Conservation (phyloP, 2,797 vertebrate species). For the Lepus oiostolus region DNA sequence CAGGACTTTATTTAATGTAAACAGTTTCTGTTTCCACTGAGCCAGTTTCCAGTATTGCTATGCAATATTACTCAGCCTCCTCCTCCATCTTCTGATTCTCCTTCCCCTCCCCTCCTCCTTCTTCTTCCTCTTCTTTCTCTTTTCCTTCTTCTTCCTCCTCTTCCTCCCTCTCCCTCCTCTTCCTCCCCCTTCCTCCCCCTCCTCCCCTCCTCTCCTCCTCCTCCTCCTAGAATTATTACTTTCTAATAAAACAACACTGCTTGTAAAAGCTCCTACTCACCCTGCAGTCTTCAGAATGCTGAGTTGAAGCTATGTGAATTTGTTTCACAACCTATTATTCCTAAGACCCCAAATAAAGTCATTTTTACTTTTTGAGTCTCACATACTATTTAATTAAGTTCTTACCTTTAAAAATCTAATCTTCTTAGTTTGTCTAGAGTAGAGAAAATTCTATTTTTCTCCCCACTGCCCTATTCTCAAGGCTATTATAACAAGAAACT, state of each 20-base stretch:
- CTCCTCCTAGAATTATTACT: too few relatives aligned
- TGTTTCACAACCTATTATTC: background rate
- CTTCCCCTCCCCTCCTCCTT: too few relatives aligned
- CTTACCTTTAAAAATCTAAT: background rate
- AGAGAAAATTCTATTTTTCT: background rate
- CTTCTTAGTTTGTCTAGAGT: background rate
- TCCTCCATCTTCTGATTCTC: conserved; percentile 74
- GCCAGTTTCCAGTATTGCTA: conserved; percentile 95
- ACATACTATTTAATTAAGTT: background rate
- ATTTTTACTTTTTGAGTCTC: background rate
- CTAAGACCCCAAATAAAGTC: background rate
- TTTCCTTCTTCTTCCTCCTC: too few relatives aligned
- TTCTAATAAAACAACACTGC: too few relatives aligned
- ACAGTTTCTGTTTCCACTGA: conserved; percentile 94
- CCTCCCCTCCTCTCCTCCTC: too few relatives aligned
- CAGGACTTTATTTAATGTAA: conserved; percentile 95
- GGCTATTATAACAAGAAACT: conserved; percentile 9
- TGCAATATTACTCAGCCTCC: conserved; percentile 93
- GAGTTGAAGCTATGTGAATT: too few relatives aligned
- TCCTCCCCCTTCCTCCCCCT: too few relatives aligned
- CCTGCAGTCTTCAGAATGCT: too few relatives aligned
- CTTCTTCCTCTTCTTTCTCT: too few relatives aligned
- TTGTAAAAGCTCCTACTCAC: too few relatives aligned
- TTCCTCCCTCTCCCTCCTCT: too few relatives aligned
- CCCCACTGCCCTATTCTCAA: background rate